Conservation (phyloP, 2,888 invertebrate genomes). For the Ceramica pisi region DNA sequence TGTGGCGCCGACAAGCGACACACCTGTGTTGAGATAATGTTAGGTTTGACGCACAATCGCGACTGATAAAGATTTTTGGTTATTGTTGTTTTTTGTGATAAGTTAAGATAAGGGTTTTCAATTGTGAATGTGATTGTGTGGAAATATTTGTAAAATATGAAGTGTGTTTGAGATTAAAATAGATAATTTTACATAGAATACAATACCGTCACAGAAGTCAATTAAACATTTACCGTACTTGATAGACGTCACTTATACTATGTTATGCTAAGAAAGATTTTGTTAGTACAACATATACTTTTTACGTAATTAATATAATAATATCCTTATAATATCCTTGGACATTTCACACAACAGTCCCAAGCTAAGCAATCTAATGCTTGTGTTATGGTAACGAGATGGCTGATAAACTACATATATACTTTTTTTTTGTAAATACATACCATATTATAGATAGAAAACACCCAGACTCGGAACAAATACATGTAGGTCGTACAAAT, state of each 20-base stretch:
- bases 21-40: constrained; percentile 72
- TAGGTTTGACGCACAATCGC: constrained; percentile 23
- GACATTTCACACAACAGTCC: too few species aligned
- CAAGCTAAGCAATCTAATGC: too few species aligned
- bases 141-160: not conserved
- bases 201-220: not conserved
- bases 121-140: too few species aligned
- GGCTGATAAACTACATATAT: too few species aligned
- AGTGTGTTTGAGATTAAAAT: not conserved
- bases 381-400: too few species aligned
- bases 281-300: too few species aligned
- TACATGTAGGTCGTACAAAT: too few species aligned
- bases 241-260: not conserved
- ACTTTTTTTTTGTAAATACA: too few species aligned
- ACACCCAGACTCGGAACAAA: too few species aligned
- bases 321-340: too few species aligned
- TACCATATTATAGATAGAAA: too few species aligned
- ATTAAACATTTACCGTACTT: not conserved
- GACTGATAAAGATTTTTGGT: constrained; percentile 14
- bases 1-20: constrained; percentile 68
- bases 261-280: not conserved
- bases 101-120: constrained; percentile 20
- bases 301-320: too few species aligned
- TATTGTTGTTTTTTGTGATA: constrained; percentile 38
- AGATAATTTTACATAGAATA: not conserved